Conservation (phyloP, 2,113 vertebrate species). For the Micronisus gabar region DNA sequence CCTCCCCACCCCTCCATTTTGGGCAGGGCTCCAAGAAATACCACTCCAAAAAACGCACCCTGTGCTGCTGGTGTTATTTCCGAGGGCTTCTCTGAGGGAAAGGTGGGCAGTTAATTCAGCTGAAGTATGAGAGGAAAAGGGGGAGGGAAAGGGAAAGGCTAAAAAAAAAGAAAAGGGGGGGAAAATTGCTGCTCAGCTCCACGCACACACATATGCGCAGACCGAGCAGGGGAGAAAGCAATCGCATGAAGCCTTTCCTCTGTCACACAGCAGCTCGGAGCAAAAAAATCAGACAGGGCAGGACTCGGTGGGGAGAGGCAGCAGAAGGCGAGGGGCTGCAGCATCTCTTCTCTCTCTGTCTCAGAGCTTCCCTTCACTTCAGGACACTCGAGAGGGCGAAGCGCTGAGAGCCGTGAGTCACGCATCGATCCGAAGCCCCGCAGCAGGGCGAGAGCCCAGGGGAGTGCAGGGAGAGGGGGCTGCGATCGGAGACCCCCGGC, state of each 20-base stretch:
- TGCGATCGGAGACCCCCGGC: rapidly evolving
- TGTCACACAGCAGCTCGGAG: background rate
- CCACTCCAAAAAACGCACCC: background rate
- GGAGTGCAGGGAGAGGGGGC: background rate
- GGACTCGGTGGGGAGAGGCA: background rate
- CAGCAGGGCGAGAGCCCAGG: background rate
- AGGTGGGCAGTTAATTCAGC: background rate
- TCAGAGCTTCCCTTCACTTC: background rate
- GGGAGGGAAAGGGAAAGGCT: background rate
- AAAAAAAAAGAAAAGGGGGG: background rate
- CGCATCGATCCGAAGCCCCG: background rate
- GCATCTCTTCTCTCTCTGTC: background rate
- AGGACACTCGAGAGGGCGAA: background rate
- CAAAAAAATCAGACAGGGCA: background rate
- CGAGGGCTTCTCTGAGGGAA: background rate
- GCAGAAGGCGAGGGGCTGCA: background rate
- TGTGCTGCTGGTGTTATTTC: background rate
- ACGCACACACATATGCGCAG: background rate
- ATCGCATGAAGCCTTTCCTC: background rate
- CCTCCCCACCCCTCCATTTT: conserved; percentile 29
- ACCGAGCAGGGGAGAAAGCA: background rate
- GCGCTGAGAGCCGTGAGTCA: background rate
- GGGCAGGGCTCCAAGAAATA: background rate
- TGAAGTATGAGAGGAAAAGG: background rate
- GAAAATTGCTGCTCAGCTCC: background rate